Evolutionary conservation across 2,888 invertebrate genomes (phyloP), one percentile per base, ranked within the genome.

Genomic region (Lycophotia porphyrea): DNA sequence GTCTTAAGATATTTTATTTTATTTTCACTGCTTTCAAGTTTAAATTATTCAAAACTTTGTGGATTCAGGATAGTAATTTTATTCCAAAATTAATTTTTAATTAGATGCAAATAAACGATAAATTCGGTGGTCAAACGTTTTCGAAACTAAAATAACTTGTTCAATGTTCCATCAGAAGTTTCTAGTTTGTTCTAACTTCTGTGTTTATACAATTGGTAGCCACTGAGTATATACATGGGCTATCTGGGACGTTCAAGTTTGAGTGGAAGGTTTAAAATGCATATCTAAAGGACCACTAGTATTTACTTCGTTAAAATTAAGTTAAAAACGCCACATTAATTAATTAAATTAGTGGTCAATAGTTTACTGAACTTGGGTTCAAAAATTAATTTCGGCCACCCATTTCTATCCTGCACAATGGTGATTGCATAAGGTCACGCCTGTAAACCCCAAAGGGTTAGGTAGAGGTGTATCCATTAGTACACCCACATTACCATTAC

Each of bases 51-150:
- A 15, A 24, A 42, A 44, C 13, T 8, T 31, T 0, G n/a, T 49
- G 11, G 52, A 66, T 71, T 44, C 58, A 44, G 9, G 55, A 76
- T 68, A 60, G 15, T 66, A 49, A 69, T 77, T 74, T 63, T 18
- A 71, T 66, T 71, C 58, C 63, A 31, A 55, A 31, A 69, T 80
- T 76, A 82, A 84, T 84, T 82, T 82, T 76, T 70, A 81, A 84
- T 80, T 78, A 67, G 36, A 84, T 78, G 80, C 79, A 82, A 82
- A 86, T 82, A 69, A 84, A 79, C 68, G 65, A 78, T 65, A 79
- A 69, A 81, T 88, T 81, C 68, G 27, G 63, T 27, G 60, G 60
- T 73, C 71, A 36, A 69, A 66, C 65, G 34, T 52, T 76, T 71
- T 67, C 66, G 65, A 49, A 75, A 67, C 73, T 71, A 73, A 80